Evolutionary conservation across 2,797 vertebrate species (phyloP).

Genomic region (Acropternis orthonyx): DNA sequence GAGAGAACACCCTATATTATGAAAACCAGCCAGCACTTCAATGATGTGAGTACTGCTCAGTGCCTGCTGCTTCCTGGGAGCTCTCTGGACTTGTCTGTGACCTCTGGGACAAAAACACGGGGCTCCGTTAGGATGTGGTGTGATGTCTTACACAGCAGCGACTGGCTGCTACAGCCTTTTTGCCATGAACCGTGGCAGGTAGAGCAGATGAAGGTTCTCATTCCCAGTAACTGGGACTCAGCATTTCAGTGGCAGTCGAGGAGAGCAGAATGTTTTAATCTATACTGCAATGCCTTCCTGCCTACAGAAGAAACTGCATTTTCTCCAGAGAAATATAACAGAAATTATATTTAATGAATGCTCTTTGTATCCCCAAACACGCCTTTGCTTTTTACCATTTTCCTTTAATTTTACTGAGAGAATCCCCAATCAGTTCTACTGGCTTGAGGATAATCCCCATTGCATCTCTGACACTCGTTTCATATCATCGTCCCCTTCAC

Average conservation of each 20-base stretch:
- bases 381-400: neutral
- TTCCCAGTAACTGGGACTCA: neutral
- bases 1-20: conserved; percentile 92
- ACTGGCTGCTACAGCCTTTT: neutral
- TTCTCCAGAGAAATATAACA: neutral
- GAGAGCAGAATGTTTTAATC: neutral
- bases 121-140: neutral
- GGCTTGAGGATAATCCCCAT: neutral
- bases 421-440: neutral
- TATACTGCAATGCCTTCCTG: neutral
- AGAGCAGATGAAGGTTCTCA: neutral
- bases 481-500: neutral
- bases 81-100: neutral
- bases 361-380: neutral
- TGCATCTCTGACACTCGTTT: neutral
- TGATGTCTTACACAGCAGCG: neutral
- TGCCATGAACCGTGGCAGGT: too few relatives aligned
- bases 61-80: neutral
- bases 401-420: neutral
- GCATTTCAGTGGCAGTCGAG: neutral
- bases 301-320: neutral
- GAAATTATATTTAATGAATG: neutral
- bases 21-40: conserved; percentile 96
- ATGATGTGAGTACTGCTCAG: conserved; percentile 82
- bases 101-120: neutral